A percentile compares a stretch with the other conserved stretches of the same genome.
Evolutionary conservation across 2,113 vertebrate genomes (phyloP).

Genomic region (Piaya cayana): DNA sequence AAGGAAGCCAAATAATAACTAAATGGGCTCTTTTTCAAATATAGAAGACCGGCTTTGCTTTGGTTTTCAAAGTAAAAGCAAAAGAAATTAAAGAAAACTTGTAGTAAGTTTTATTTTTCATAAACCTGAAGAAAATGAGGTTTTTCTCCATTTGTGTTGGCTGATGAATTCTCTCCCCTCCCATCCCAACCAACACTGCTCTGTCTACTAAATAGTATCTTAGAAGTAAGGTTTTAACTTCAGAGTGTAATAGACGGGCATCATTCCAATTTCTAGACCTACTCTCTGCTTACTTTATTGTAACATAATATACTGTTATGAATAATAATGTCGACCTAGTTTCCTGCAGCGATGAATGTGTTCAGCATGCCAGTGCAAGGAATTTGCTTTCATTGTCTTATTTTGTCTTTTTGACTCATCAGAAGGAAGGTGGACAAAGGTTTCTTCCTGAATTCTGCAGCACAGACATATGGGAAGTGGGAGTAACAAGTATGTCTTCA

Average conservation of each 20-base stretch:
- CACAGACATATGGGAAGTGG: not conserved
- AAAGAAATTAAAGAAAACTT: not conserved
- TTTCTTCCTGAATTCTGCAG: not conserved
- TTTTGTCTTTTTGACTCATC: not conserved
- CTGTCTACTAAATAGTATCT: not conserved
- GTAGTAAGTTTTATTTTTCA: not conserved
- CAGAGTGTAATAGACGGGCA: not conserved
- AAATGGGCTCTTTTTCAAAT: not conserved
- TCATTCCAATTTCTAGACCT: not conserved
- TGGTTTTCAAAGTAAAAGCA: not conserved
- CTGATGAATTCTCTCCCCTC: not conserved
- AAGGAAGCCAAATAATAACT: not conserved
- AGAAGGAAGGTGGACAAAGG: rapidly evolving
- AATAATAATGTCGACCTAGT: not conserved
- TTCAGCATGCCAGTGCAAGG: not conserved
- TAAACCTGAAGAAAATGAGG: not conserved
- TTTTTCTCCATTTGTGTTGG: conserved; percentile 15
- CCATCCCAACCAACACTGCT: not conserved
- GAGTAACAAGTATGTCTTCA: not conserved
- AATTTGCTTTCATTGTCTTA: not conserved
- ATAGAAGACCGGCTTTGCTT: not conserved
- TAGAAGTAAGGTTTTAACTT: not conserved
- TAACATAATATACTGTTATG: conserved; percentile 30
- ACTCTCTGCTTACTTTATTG: not conserved
- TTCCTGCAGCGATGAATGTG: not conserved